Base-by-base conservation (phyloP, 35 echinoderm and acorn worm species). In the Lytechinus variegatus region DNA sequence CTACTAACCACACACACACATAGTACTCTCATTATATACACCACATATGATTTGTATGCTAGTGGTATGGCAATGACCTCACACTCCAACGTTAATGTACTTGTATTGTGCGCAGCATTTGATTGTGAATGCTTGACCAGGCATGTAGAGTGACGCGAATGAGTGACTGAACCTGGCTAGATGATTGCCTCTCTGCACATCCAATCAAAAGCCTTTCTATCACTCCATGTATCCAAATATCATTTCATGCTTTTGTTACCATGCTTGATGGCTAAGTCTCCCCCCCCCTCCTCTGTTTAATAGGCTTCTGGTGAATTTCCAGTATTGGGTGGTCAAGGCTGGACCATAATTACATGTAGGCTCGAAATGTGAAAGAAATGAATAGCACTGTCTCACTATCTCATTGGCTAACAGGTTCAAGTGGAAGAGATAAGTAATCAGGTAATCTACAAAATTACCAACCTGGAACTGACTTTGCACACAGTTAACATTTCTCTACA, bases 91-190 rank as follows among this genome's bases (percentile, higher is more conserved):
- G 92, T 57, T 93, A 93, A 93, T 93, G 92, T 93, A 93, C 92
- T 93, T 93, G 92, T 93, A 53, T 93, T 93, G 92, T 93, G 92
- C 92, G 92, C 92, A 93, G 92, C 92, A 93, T 93, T 93, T 93
- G 54, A 93, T 93, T 93, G 53, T 93, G 14, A 54, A 27, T 93
- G 92, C 92, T 93, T 93, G 92, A 93, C 92, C 92, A 93, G 52
- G 92, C 92, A 93, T 93, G 92, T 14, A 90, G 14, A 54, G 88
- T 28, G 88, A 54, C 88, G 88, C 88, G 88, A 90, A 90, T 90
- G 88, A 90, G n/a, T 90, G 88, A 90, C 88, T 44, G 29, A 79
- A 24, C 66, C 61, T n/a, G n/a, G n/a, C n/a, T n/a, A n/a, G n/a
- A n/a, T n/a, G n/a, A n/a, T n/a, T n/a, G n/a, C n/a, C 66, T 14